These are phyloP conservation scores for Menidia beryllina DNA, from an alignment of 2,113 vertebrate species.

Conservation along the genomic window DNA sequence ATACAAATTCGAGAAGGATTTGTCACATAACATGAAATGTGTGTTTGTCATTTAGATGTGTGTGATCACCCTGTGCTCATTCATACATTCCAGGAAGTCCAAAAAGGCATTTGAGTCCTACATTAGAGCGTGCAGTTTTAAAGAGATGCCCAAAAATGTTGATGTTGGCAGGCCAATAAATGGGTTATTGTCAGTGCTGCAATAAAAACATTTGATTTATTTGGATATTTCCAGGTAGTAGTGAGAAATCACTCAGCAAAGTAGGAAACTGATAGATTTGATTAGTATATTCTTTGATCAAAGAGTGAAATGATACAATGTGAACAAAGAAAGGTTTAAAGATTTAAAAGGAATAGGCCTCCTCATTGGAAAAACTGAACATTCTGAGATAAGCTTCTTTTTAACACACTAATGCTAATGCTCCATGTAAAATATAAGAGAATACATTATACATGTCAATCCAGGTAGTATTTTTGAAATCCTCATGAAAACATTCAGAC, in stretches of 20 bases:
- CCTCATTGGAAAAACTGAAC: conserved; percentile 18
- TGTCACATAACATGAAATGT: no score
- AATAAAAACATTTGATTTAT: conserved; percentile 24
- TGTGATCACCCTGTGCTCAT: no score
- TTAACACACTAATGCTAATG: conserved; percentile 15
- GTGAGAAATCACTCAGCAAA: conserved; percentile 25
- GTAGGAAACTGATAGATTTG: conserved; percentile 45
- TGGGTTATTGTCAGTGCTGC: neutral
- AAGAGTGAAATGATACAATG: conserved; percentile 50
- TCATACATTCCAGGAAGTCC: no score
- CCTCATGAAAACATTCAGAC: no score
- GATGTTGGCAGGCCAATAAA: neutral
- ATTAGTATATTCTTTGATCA: conserved; percentile 56
- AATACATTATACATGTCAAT: neutral
- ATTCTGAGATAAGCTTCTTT: conserved; percentile 25
- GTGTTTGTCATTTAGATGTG: no score
- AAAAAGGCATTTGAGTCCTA: no score
- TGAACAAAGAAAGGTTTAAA: conserved; percentile 35
- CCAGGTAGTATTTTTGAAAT: neutral
- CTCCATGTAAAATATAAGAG: neutral
- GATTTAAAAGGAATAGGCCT: conserved; percentile 30
- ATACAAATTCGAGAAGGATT: no score
- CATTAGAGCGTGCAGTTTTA: no score
- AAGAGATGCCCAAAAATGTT: neutral
- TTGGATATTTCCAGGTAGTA: neutral